Evolutionary conservation across 1,140 invertebrate species (phyloP).

Genomic region (Potamilus streckersoni): DNA sequence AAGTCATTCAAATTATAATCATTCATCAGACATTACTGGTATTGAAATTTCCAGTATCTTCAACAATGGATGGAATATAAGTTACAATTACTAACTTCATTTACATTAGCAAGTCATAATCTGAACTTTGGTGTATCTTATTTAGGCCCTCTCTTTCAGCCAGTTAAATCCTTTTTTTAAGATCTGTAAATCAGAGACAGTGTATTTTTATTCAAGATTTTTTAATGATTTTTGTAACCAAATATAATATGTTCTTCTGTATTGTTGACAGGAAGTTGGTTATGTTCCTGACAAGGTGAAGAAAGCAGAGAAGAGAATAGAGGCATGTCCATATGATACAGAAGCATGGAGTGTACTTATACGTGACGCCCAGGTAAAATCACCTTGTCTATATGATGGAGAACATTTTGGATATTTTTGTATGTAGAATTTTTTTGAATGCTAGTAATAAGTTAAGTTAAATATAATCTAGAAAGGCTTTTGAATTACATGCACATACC

Average conservation of each 20-base stretch:
- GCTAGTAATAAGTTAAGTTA: too few relatives aligned
- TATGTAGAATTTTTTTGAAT: too few relatives aligned
- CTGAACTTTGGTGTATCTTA: neutral
- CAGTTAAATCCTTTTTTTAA: neutral
- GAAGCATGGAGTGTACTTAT: slow-evolving; percentile 97
- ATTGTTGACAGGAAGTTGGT: slow-evolving; percentile 40
- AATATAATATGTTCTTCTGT: neutral
- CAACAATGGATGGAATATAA: too few relatives aligned
- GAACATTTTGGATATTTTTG: too few relatives aligned
- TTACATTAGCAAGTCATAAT: neutral
- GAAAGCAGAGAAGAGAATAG: slow-evolving; percentile 73
- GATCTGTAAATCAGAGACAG: neutral
- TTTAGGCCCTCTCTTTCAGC: neutral
- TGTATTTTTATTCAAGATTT: neutral
- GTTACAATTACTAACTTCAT: too few relatives aligned
- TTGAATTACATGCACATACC: too few relatives aligned
- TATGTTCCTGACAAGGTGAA: slow-evolving; percentile 67
- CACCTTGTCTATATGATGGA: too few relatives aligned
- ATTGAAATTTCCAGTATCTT: too few relatives aligned
- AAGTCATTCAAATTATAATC: too few relatives aligned
- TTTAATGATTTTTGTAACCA: neutral
- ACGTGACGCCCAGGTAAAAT: slow-evolving; percentile 79
- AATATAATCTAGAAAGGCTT: too few relatives aligned
- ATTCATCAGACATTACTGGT: too few relatives aligned
- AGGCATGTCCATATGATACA: slow-evolving; percentile 90